Evolutionary conservation across 1,140 invertebrate species (phyloP).

Genomic region (Piezodorus guildinii): DNA sequence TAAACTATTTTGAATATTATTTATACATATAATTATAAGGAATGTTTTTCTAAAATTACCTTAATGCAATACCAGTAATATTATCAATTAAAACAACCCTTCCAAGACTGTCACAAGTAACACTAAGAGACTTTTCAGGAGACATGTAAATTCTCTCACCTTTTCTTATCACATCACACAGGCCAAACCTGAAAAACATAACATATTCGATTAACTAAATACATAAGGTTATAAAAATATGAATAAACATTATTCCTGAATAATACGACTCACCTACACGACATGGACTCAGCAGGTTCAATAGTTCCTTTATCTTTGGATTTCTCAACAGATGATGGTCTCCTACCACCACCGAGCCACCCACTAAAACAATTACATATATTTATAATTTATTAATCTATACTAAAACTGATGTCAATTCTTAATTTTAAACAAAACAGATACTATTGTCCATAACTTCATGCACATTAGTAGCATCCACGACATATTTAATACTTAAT

Average conservation of each 20-base stretch:
- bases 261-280: slow-evolving; percentile 37
- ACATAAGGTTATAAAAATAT: not conserved
- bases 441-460: too few species aligned
- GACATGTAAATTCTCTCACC: slow-evolving; percentile 61
- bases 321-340: slow-evolving; percentile 33
- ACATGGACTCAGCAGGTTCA: slow-evolving; percentile 50
- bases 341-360: slow-evolving; percentile 45
- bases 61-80: slow-evolving; percentile 58
- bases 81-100: slow-evolving; percentile 77
- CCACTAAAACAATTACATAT: slow-evolving; percentile 33
- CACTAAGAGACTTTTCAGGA: slow-evolving; percentile 66
- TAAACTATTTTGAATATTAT: too few species aligned
- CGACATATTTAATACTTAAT: too few species aligned
- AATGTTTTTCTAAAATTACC: too few species aligned
- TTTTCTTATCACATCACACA: slow-evolving; percentile 68
- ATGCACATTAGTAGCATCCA: too few species aligned
- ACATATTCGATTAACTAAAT: too few species aligned
- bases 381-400: too few species aligned
- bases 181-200: slow-evolving; percentile 62
- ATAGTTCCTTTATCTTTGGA: slow-evolving; percentile 35
- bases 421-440: too few species aligned
- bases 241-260: not conserved
- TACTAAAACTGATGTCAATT: too few species aligned
- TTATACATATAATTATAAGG: too few species aligned
- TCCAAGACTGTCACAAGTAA: slow-evolving; percentile 73